Evolutionary conservation across 1,140 invertebrate species (phyloP).

Genomic region (Listronotus oregonensis): DNA sequence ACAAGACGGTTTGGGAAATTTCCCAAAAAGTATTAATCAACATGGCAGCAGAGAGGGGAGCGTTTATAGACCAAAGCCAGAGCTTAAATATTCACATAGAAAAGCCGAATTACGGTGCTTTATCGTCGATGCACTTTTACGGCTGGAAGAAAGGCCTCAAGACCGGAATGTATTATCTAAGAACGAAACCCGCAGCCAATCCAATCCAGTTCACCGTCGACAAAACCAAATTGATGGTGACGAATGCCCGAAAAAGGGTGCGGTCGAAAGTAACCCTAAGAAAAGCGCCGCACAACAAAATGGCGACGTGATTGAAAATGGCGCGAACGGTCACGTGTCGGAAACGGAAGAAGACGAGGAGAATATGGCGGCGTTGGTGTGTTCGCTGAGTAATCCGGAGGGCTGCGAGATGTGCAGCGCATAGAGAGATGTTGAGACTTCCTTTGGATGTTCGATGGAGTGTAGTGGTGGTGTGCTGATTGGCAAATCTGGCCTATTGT

Average conservation of each 20-base stretch:
- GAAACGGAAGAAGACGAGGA: constrained; percentile 58
- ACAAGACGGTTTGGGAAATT: constrained; percentile 99
- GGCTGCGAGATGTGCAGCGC: constrained; percentile 85
- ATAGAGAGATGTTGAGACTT: constrained; percentile 14
- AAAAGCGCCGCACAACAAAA: constrained; percentile 18
- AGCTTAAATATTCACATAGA: constrained; percentile 97
- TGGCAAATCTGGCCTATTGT: too few species aligned
- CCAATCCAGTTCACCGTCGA: constrained; percentile 98
- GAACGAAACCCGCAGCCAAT: constrained; percentile 94
- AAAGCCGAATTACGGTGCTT: constrained; percentile 89
- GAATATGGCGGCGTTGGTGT: constrained; percentile 78
- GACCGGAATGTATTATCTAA: constrained; percentile 98
- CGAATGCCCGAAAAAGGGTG: constrained; percentile 44
- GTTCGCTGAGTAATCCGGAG: constrained; percentile 89
- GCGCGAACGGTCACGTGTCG: constrained; percentile 41
- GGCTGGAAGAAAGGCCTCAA: constrained; percentile 96
- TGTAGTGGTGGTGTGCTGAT: too few species aligned
- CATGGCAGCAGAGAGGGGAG: constrained; percentile 97
- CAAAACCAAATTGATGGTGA: constrained; percentile 73
- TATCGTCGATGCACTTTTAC: constrained; percentile 98
- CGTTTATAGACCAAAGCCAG: constrained; percentile 99
- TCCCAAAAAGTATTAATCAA: constrained; percentile 92
- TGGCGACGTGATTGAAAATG: constrained; percentile 50
- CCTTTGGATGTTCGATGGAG: too few species aligned
- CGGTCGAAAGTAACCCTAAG: constrained; percentile 30